Conservation (phyloP, 2,113 vertebrate genomes). For the Ranitomeya imitator region DNA sequence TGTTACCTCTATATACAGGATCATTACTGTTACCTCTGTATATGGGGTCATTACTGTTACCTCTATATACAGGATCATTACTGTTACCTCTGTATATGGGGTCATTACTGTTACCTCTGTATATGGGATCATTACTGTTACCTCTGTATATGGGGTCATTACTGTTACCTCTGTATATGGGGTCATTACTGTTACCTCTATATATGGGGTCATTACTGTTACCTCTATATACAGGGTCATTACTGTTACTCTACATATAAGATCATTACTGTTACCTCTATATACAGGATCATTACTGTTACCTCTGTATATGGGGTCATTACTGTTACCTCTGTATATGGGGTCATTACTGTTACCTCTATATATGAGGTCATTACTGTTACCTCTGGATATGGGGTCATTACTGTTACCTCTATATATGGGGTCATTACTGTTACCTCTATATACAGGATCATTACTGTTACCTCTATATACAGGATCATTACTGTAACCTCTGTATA, state of each 20-base stretch:
- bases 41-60: not conserved
- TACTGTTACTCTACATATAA: no score
- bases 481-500: no score
- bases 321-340: no score
- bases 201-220: not conserved
- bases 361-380: not conserved
- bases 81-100: not conserved
- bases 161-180: not conserved
- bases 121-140: not conserved
- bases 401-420: no score
- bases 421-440: not conserved
- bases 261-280: no score
- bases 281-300: not conserved
- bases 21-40: no score
- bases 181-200: no score
- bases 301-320: not conserved
- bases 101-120: no score
- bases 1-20: no score
- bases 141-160: not conserved
- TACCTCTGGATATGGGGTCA: not conserved
- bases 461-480: no score
- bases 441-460: not conserved
- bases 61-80: not conserved
- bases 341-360: not conserved
- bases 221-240: not conserved